Percentiles rank a stretch among this genome's conserved stretches.
phyloP scores from a whole-genome alignment of 2,797 vertebrate species.

The Columba guinea region DNA sequence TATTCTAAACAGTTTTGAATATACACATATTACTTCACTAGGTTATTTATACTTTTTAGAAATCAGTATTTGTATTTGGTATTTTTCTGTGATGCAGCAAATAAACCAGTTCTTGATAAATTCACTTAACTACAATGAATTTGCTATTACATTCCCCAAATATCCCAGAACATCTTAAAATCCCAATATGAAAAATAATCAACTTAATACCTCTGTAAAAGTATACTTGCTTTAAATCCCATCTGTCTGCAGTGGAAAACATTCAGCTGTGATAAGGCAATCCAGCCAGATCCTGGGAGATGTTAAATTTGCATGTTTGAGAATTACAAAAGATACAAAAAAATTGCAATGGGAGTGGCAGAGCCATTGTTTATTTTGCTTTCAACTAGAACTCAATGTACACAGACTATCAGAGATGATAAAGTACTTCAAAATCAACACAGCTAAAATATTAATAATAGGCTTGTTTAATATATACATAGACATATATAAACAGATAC shows the following conservation, averaged over 20 bases:
- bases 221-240: background rate
- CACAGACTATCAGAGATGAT: accelerated
- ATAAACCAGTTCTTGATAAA: background rate
- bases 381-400: background rate
- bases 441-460: background rate
- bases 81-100: accelerated
- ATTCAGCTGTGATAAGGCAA: background rate
- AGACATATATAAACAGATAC: background rate
- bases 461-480: background rate
- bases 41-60: background rate
- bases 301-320: background rate
- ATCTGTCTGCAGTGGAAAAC: background rate
- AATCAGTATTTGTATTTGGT: background rate
- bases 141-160: background rate
- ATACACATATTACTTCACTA: background rate
- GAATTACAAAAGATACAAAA: background rate
- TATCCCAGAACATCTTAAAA: background rate
- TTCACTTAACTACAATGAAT: background rate
- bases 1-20: background rate
- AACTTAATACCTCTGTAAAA: background rate
- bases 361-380: background rate
- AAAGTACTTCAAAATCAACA: background rate
- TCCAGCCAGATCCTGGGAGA: background rate
- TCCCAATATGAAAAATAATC: background rate
- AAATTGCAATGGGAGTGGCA: background rate